These are phyloP conservation scores for Lepus europaeus DNA, from an alignment of 2,113 vertebrate genomes.

Conservation along the genomic window DNA sequence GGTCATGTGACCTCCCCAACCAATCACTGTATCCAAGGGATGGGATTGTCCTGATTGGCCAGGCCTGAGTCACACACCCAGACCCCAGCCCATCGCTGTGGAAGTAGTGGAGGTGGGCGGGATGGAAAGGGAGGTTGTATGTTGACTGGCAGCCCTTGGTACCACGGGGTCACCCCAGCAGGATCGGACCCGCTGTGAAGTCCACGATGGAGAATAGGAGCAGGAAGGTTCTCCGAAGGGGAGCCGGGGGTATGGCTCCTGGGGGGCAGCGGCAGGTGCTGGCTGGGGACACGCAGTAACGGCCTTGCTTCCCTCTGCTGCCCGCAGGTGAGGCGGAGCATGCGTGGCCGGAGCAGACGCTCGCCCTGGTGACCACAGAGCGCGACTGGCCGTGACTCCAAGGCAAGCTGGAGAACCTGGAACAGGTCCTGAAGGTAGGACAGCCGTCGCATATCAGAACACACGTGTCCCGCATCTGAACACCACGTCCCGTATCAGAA, in stretches of 20 bases:
- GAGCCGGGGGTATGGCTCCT: neutral
- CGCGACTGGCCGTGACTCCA: conserved; percentile 93
- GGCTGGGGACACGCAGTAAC: neutral
- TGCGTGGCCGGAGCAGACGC: conserved; percentile 90
- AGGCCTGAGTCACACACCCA: neutral
- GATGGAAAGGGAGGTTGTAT: neutral
- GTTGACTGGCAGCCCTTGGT: neutral
- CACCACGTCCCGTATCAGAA: no score
- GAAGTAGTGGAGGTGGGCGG: accelerated
- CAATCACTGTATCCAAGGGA: neutral
- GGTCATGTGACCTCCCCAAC: neutral
- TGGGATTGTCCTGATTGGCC: neutral
- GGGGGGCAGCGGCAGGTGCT: neutral
- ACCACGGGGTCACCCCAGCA: accelerated
- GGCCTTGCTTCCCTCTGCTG: no score
- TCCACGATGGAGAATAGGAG: accelerated
- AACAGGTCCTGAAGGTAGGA: conserved; percentile 99
- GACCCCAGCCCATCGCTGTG: neutral
- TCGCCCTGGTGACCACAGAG: conserved; percentile 92
- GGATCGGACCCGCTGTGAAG: accelerated
- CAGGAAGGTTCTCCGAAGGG: neutral
- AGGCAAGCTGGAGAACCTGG: conserved; percentile 99
- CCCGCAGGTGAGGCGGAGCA: conserved; percentile 92
- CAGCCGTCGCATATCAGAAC: no score
- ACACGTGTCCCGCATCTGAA: no score